Evolutionary conservation across 2,888 invertebrate species (phyloP), one percentile per base, ranked within the genome.

Genomic region (Zygogramma bicolorata): DNA sequence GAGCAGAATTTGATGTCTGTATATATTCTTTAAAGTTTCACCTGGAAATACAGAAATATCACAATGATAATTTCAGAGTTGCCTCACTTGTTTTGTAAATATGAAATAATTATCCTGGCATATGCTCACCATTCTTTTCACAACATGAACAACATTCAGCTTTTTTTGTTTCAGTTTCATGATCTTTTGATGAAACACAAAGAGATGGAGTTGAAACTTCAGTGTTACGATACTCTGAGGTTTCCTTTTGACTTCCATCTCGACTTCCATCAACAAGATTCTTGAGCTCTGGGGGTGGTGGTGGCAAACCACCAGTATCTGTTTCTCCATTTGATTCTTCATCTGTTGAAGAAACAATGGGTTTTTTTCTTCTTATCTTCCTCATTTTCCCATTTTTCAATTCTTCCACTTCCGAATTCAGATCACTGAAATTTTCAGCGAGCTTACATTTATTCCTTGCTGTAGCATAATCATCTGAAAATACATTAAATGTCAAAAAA

Each of bases 11-110:
- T 59, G 59, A 29, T 31, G 59, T 31, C 59, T 59, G 34, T 15
- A 59, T 59, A 59, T 59, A 15, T 59, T 59, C 15, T 34, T 59
- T 1, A 59, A 34, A 29, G 15, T 59, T 15, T 59, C 59, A 59
- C 59, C 59, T 59, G 31, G 15, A 59, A 59, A 59, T 59, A 15
- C 42, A 13, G 15, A 42, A 15, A 42, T 15, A 2, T 10, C 6
- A 34, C 34, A 3, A 1, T 5, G 42, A 15, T 42, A 42, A 42
- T 15, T 42, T 10, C 34, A 42, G 13, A 15, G 15, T 42, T 42
- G 1, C 15, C 42, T 42, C 15, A 15, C n/a, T 42, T 15, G 15
- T 42, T 42, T 42, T 42, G 13, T 1, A 42, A 13, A 42, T 42
- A 15, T 42, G 42, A 15, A 42, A 15, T 15, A n/a, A 42, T n/a